Percentiles rank a stretch among this genome's conserved stretches.
phyloP scores from a whole-genome alignment of 2,888 invertebrate genomes.

The Dastarcus helophoroides region DNA sequence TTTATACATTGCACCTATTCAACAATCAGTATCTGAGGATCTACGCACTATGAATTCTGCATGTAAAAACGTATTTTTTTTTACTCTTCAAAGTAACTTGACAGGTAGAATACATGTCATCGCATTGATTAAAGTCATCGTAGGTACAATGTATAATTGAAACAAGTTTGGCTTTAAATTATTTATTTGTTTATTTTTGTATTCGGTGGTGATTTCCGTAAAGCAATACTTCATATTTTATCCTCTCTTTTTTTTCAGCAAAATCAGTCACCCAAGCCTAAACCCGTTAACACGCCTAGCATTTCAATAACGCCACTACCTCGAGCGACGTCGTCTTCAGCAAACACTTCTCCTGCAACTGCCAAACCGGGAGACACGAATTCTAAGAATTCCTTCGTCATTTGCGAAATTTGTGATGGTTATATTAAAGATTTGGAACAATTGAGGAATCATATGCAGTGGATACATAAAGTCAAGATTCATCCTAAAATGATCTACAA shows the following conservation, averaged over 20 bases:
- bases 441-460: slow-evolving; percentile 91
- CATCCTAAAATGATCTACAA: slow-evolving; percentile 95
- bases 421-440: slow-evolving; percentile 93
- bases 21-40: too few species aligned
- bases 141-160: too few species aligned
- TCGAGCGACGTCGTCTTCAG: slow-evolving; percentile 42
- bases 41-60: too few species aligned
- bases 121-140: too few species aligned
- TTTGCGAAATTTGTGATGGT: slow-evolving; percentile 95
- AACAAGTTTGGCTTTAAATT: too few species aligned
- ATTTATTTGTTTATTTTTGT: too few species aligned
- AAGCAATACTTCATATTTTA: too few species aligned
- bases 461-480: slow-evolving; percentile 95
- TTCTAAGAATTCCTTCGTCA: slow-evolving; percentile 74
- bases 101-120: too few species aligned
- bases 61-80: too few species aligned
- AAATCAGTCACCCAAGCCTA: slow-evolving; percentile 18
- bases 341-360: slow-evolving; percentile 33
- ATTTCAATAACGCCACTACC: slow-evolving; percentile 85
- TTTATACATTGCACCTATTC: too few species aligned
- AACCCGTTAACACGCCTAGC: slow-evolving; percentile 62
- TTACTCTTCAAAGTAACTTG: too few species aligned
- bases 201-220: too few species aligned
- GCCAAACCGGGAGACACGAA: slow-evolving; percentile 42
- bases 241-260: slow-evolving; percentile 8